These are phyloP conservation scores for Rhagonycha fulva DNA, from an alignment of 2,888 invertebrate genomes.

Conservation along the genomic window DNA sequence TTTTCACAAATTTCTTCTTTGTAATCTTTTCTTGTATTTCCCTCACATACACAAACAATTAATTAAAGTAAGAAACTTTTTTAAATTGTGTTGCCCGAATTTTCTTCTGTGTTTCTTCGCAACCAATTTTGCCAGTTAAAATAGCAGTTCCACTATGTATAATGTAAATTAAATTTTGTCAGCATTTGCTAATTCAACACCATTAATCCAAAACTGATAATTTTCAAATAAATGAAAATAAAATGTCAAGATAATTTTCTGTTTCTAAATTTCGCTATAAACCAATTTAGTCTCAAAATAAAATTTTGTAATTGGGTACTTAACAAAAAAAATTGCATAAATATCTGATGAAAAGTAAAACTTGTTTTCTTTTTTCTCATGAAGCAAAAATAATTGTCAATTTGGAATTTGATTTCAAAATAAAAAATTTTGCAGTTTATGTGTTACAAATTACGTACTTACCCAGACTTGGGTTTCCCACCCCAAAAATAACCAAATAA, in stretches of 20 bases:
- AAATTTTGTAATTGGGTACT: not conserved
- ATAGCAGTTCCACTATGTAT: not conserved
- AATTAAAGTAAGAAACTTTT: too few species aligned
- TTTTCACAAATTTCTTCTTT: not conserved
- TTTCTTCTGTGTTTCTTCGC: not conserved
- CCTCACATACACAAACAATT: not conserved
- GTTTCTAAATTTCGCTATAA: not conserved
- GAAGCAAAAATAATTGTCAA: not conserved
- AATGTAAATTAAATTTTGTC: not conserved
- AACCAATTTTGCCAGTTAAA: not conserved
- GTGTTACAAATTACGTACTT: slow-evolving; percentile 35
- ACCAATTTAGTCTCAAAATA: not conserved
- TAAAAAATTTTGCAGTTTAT: not conserved
- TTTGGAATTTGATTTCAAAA: not conserved
- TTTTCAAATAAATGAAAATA: not conserved
- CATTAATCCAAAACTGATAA: not conserved
- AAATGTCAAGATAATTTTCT: not conserved
- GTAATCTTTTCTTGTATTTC: not conserved
- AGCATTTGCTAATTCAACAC: not conserved
- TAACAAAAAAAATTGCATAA: not conserved
- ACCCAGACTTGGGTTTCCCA: slow-evolving; percentile 35
- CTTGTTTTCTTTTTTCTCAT: too few species aligned
- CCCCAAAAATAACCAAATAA: slow-evolving; percentile 38
- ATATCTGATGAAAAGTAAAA: not conserved
- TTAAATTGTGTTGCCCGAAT: too few species aligned